These are phyloP conservation scores for Ecdyonurus torrentis DNA, from an alignment of 2,888 invertebrate species.

Conservation along the genomic window DNA sequence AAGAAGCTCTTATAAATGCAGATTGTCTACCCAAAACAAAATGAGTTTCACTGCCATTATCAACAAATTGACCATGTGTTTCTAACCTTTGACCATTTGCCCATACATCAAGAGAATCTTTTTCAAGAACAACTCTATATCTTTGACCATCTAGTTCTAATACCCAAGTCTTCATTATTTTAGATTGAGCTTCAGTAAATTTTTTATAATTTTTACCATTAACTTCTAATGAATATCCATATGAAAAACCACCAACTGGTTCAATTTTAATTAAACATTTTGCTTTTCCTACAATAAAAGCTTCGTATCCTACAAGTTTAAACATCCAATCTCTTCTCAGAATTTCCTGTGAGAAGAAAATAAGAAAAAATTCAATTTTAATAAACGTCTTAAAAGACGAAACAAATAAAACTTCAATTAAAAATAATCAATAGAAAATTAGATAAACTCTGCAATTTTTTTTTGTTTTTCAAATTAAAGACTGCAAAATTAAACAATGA, in stretches of 20 bases:
- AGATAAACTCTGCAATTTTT: too few relatives aligned
- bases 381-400: too few relatives aligned
- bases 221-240: constrained; percentile 63
- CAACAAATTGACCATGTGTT: constrained; percentile 63
- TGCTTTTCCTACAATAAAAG: constrained; percentile 45
- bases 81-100: constrained; percentile 52
- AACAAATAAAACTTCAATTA: too few relatives aligned
- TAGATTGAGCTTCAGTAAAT: constrained; percentile 63
- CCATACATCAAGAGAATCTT: constrained; percentile 57
- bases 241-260: constrained; percentile 51
- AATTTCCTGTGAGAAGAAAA: constrained; percentile 39
- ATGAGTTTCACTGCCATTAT: constrained; percentile 68
- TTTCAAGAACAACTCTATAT: constrained; percentile 57
- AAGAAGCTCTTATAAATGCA: constrained; percentile 36
- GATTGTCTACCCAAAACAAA: constrained; percentile 40
- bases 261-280: constrained; percentile 36
- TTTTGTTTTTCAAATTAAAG: too few relatives aligned
- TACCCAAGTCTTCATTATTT: constrained; percentile 60
- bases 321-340: constrained; percentile 79
- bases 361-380: neutral
- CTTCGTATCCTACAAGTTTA: constrained; percentile 71
- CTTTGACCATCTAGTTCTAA: constrained; percentile 31
- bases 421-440: too few relatives aligned
- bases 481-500: too few relatives aligned
- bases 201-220: constrained; percentile 66